Conservation (phyloP, 2,113 vertebrate genomes). For the Sakesphorus luctuosus region DNA sequence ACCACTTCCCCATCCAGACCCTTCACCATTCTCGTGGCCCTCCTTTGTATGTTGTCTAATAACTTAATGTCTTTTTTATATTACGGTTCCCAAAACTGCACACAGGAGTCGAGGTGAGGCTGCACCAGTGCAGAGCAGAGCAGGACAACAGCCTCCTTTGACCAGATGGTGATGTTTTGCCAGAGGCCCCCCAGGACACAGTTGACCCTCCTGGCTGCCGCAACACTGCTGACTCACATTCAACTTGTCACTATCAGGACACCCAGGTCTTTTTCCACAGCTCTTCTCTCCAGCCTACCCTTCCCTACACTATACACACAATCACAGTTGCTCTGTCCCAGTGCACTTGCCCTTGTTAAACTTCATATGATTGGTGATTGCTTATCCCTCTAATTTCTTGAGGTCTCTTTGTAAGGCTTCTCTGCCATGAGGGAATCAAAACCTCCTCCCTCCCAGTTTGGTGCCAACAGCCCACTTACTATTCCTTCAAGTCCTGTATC, state of each 20-base stretch:
- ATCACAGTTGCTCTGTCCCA: neutral
- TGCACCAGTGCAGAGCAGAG: neutral
- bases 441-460: neutral
- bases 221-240: neutral
- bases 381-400: neutral
- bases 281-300: neutral
- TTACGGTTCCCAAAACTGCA: neutral
- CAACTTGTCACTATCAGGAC: neutral
- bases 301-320: neutral
- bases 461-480: neutral
- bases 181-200: neutral
- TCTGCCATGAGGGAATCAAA: neutral
- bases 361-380: neutral
- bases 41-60: neutral
- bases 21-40: neutral
- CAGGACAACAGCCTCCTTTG: neutral
- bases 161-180: neutral
- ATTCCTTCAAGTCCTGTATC: neutral
- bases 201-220: neutral
- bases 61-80: neutral
- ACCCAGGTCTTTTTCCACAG: neutral
- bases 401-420: neutral
- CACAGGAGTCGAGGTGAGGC: neutral
- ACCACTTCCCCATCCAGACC: neutral
- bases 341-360: neutral